phyloP scores from a whole-genome alignment of 1,140 invertebrate species.

The Macrotrachela quadricornifera region DNA sequence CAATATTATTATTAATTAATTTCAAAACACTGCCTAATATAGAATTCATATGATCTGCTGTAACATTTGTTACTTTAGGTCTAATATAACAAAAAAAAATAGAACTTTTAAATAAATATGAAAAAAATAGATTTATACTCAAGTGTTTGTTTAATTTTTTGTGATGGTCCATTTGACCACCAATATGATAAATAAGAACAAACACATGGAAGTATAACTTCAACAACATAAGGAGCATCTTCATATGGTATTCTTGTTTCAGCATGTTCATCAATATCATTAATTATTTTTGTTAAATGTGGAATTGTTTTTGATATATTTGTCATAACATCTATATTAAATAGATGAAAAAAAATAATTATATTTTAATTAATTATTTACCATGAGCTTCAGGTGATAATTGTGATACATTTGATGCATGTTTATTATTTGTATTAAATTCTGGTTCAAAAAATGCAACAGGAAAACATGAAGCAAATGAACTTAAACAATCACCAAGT shows the following conservation, averaged over 20 bases:
- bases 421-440: conserved; percentile 88
- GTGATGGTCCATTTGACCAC: conserved; percentile 89
- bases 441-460: conserved; percentile 92
- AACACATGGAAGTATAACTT: conserved; percentile 80
- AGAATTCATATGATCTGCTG: conserved; percentile 92
- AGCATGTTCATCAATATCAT: conserved; percentile 79
- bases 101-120: no score
- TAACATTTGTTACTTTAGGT: conserved; percentile 9
- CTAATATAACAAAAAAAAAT: neutral
- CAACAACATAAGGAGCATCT: conserved; percentile 81
- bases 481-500: conserved; percentile 73
- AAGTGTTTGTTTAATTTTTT: no score
- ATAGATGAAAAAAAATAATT: neutral
- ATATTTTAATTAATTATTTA: conserved; percentile 9
- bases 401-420: conserved; percentile 65
- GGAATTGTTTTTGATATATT: conserved; percentile 84
- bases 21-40: conserved; percentile 82
- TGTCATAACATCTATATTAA: conserved; percentile 58
- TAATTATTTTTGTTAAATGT: conserved; percentile 65
- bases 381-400: conserved; percentile 86
- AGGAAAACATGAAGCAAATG: conserved; percentile 91
- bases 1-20: conserved; percentile 87
- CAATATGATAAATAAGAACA: conserved; percentile 54
- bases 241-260: conserved; percentile 73
- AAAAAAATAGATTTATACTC: no score